Evolutionary conservation across 2,888 invertebrate species (phyloP).

Genomic region (Ophion costatus): DNA sequence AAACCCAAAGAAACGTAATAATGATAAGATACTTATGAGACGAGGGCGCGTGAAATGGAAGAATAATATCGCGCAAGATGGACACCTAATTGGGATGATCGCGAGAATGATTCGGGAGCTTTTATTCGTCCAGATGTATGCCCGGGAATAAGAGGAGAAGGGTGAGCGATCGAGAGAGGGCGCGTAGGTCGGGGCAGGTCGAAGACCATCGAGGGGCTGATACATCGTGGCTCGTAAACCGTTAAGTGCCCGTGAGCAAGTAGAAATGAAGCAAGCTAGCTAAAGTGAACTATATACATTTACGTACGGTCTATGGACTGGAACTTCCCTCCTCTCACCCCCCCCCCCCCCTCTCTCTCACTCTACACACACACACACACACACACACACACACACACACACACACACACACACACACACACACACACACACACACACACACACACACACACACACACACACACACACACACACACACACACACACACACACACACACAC

Average conservation of each 20-base stretch:
- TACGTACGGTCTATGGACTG: conserved; percentile 35
- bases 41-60: neutral
- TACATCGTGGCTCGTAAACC: conserved; percentile 80
- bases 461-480: neutral
- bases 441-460: no score
- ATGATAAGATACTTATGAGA: neutral
- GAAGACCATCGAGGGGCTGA: conserved; percentile 73
- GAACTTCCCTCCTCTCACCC: neutral
- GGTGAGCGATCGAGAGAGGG: conserved; percentile 35
- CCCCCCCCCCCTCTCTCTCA: conserved; percentile 4
- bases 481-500: neutral
- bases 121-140: conserved; percentile 34
- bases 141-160: conserved; percentile 15
- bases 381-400: neutral
- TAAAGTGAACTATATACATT: conserved; percentile 31
- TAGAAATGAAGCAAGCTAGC: conserved; percentile 72
- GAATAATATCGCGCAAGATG: neutral
- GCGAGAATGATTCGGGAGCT: conserved; percentile 37
- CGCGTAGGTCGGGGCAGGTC: conserved; percentile 61
- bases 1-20: neutral
- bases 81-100: conserved; percentile 42
- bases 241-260: conserved; percentile 78
- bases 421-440: neutral
- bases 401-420: neutral
- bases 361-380: neutral